Evolutionary conservation across 2,113 vertebrate species (phyloP).

Genomic region (Dendropsophus ebraccatus): DNA sequence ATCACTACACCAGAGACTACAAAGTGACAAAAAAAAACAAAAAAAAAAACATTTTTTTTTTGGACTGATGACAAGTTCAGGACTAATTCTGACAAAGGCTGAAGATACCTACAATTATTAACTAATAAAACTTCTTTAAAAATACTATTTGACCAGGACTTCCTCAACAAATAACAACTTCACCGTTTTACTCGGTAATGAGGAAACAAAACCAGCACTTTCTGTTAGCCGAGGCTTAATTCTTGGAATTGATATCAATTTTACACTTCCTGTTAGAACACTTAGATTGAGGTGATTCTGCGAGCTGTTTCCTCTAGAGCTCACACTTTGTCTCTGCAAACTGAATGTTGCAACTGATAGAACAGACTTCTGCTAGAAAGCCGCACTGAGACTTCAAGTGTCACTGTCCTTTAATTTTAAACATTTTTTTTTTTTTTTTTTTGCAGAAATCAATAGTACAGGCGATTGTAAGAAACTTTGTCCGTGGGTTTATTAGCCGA

Average conservation of each 20-base stretch:
- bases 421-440: too few species aligned
- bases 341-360: conserved; percentile 2
- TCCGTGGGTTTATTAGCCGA: too few species aligned
- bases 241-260: conserved; percentile 66
- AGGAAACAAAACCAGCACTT: conserved; percentile 30
- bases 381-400: neutral
- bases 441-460: too few species aligned
- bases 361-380: neutral
- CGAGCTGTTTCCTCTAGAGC: conserved; percentile 61
- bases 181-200: conserved; percentile 17
- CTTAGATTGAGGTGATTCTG: conserved; percentile 3
- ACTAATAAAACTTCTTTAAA: neutral
- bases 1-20: too few species aligned
- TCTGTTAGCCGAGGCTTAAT: conserved; percentile 61
- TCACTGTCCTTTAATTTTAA: too few species aligned
- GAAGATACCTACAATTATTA: neutral
- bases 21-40: too few species aligned
- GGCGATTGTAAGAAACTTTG: too few species aligned
- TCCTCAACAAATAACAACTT: neutral
- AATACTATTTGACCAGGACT: neutral
- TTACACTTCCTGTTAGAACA: conserved; percentile 60
- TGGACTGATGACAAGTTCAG: too few species aligned
- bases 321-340: conserved; percentile 50
- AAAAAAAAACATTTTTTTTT: too few species aligned
- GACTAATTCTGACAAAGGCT: neutral